Evolutionary conservation across 2,113 vertebrate genomes (phyloP).

Genomic region (Barnardius zonarius): DNA sequence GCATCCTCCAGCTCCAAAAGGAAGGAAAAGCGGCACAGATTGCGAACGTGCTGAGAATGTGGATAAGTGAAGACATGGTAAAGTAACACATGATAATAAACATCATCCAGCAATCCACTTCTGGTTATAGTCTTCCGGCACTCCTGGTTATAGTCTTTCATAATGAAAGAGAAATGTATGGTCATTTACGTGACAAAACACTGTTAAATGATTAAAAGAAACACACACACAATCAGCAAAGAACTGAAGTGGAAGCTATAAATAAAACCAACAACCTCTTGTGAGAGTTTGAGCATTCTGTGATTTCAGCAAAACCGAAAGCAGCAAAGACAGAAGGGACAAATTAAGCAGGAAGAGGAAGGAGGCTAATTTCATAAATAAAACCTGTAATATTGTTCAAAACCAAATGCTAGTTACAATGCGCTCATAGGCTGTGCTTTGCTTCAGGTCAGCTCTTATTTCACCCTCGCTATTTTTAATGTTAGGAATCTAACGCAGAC

Average conservation of each 20-base stretch:
- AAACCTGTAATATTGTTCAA: neutral
- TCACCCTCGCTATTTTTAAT: neutral
- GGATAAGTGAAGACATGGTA: neutral
- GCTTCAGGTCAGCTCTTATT: neutral
- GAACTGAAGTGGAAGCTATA: neutral
- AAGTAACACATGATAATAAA: neutral
- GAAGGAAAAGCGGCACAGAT: neutral
- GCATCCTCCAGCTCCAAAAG: neutral
- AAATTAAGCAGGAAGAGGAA: neutral
- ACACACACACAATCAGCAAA: neutral
- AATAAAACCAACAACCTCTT: neutral
- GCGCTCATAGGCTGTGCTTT: neutral
- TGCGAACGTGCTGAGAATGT: rapidly evolving
- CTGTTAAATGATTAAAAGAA: neutral
- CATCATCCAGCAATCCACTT: neutral
- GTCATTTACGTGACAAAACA: neutral
- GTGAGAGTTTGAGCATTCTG: neutral
- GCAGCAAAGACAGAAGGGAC: neutral
- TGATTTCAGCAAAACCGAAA: neutral
- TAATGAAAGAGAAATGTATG: neutral
- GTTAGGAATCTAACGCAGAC: neutral
- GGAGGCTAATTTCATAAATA: neutral
- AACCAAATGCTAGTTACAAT: neutral
- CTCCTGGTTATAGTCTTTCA: neutral
- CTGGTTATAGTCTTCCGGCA: neutral